phyloP scores from a whole-genome alignment of 2,888 invertebrate species.

The Diachrysia chrysitis region DNA sequence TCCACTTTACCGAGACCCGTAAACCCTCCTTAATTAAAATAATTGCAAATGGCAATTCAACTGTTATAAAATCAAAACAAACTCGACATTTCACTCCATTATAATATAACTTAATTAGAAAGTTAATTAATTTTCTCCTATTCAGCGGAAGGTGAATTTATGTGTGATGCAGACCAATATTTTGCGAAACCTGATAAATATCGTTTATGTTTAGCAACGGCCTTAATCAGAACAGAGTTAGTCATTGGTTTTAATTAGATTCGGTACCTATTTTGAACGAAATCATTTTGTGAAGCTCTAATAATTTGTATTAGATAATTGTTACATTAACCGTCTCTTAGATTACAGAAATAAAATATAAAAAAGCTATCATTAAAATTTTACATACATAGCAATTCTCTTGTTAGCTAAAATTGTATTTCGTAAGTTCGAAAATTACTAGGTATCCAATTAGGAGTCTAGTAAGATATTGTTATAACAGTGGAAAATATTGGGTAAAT shows the following conservation, averaged over 20 bases:
- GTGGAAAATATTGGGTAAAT: too few relatives aligned
- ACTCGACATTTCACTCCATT: conserved; percentile 20
- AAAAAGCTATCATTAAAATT: too few relatives aligned
- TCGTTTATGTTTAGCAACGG: conserved; percentile 22
- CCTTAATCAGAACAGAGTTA: conserved; percentile 43
- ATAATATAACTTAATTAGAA: conserved; percentile 41
- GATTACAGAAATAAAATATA: too few relatives aligned
- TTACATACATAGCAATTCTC: too few relatives aligned
- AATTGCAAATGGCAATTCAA: conserved; percentile 15
- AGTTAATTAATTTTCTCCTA: conserved; percentile 50
- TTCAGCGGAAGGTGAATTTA: conserved; percentile 39
- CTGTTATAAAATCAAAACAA: conserved; percentile 40
- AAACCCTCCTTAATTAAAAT: not conserved
- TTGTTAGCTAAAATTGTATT: too few relatives aligned
- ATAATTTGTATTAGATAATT: too few relatives aligned
- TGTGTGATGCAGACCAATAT: conserved; percentile 39
- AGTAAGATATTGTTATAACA: too few relatives aligned
- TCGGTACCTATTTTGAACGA: conserved; percentile 15
- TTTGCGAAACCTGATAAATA: conserved; percentile 43
- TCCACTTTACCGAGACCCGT: conserved; percentile 2
- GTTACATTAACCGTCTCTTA: too few relatives aligned
- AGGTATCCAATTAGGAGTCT: too few relatives aligned
- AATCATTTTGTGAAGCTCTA: conserved; percentile 24
- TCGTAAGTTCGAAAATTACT: too few relatives aligned
- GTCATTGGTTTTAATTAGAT: conserved; percentile 51